Conservation (phyloP, 2,888 invertebrate species). For the Tipula helvola region DNA sequence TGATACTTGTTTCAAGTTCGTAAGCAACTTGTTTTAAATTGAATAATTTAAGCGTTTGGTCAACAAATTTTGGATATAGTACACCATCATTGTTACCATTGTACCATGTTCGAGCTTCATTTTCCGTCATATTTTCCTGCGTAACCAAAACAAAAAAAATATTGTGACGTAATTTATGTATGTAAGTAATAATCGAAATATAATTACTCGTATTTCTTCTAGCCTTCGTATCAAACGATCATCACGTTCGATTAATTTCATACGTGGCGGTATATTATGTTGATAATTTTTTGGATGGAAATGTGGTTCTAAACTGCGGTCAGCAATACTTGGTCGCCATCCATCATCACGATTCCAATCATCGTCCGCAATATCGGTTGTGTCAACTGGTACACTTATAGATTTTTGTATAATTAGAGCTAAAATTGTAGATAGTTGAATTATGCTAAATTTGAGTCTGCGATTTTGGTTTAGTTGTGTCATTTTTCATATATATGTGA, state of each 20-base stretch:
- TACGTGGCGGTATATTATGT: slow-evolving; percentile 22
- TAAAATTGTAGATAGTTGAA: neutral
- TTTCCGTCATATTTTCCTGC: slow-evolving; percentile 25
- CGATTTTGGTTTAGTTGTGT: neutral
- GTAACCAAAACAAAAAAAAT: neutral
- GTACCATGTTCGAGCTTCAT: neutral
- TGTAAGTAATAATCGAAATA: neutral
- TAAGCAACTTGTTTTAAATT: slow-evolving; percentile 74
- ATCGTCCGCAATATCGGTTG: neutral
- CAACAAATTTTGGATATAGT: slow-evolving; percentile 65
- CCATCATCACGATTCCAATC: slow-evolving; percentile 23
- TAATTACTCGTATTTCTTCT: slow-evolving; percentile 15
- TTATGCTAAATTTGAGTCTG: neutral
- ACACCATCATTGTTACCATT: slow-evolving; percentile 41
- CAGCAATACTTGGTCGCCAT: slow-evolving; percentile 23
- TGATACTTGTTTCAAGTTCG: slow-evolving; percentile 84
- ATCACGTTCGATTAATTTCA: slow-evolving; percentile 23
- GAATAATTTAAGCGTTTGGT: slow-evolving; percentile 67
- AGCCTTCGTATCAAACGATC: slow-evolving; percentile 28
- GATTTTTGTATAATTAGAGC: neutral
- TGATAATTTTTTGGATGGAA: slow-evolving; percentile 22
- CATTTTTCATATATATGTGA: neutral
- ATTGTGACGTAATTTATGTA: neutral
- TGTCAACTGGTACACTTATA: neutral
- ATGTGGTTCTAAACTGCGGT: slow-evolving; percentile 32